These are phyloP conservation scores for Drosophila incognita DNA, from an alignment of 2,888 invertebrate genomes.

Conservation along the genomic window DNA sequence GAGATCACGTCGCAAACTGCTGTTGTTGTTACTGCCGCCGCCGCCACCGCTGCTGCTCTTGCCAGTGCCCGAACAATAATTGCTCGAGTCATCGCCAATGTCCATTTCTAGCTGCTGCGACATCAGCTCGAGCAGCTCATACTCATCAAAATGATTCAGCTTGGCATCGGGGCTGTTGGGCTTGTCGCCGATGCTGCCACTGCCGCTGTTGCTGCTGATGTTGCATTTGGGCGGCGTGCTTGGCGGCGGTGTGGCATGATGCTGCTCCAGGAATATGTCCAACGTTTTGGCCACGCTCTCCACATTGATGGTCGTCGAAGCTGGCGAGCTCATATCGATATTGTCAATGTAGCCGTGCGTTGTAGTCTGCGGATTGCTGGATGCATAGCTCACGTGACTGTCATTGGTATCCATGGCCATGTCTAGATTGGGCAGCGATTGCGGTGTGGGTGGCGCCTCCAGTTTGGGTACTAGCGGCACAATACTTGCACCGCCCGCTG, in stretches of 20 bases:
- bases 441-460: slow-evolving; percentile 68
- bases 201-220: slow-evolving; percentile 45
- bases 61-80: slow-evolving; percentile 40
- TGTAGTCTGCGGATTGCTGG: slow-evolving; percentile 28
- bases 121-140: slow-evolving; percentile 84
- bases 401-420: slow-evolving; percentile 75
- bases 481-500: slow-evolving; percentile 60
- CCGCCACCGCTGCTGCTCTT: slow-evolving; percentile 33
- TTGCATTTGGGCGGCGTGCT: slow-evolving; percentile 61
- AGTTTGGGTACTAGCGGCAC: slow-evolving; percentile 71
- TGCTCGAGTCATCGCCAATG: slow-evolving; percentile 84
- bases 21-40: slow-evolving; percentile 33
- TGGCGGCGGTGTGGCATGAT: slow-evolving; percentile 74
- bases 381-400: slow-evolving; percentile 43
- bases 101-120: slow-evolving; percentile 87
- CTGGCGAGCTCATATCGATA: slow-evolving; percentile 83
- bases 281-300: slow-evolving; percentile 83
- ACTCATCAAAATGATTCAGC: slow-evolving; percentile 84
- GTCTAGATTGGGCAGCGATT: slow-evolving; percentile 42
- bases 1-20: slow-evolving; percentile 80
- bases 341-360: slow-evolving; percentile 76
- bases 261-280: slow-evolving; percentile 83
- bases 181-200: slow-evolving; percentile 48
- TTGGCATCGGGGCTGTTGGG: slow-evolving; percentile 76
- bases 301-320: slow-evolving; percentile 75